Evolutionary conservation across 92 coral and sea anemone species (phyloP), one percentile per base, ranked within the genome.

Genomic region (Umimayanthus chanpuru): DNA sequence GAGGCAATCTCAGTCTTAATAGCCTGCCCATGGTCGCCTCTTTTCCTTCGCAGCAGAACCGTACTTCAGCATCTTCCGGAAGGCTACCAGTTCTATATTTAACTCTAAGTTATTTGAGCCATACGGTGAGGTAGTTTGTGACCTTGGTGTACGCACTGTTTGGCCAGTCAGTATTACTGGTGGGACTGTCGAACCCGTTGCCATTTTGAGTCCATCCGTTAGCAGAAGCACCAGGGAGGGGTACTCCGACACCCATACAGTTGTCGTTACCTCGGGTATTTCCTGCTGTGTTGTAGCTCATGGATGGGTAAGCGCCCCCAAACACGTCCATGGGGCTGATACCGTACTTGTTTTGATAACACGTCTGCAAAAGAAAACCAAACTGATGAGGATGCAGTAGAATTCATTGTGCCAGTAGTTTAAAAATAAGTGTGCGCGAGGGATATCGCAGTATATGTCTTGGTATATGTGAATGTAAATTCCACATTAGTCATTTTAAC

Each of bases 221-320:
- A 20, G 25, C 30, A 16, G 86, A 5, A 36, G 50, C 23, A 8
- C 86, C 56, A 29, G 14, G 10, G 26, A 30, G 50, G 21, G 23
- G 76, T 15, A 82, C 86, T 18, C 86, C 86, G 11, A 82, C 77
- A 11, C 58, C 50, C 86, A 82, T 82, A 30, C 86, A 82, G 55
- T 82, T 65, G 77, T 82, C 86, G 23, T 66, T 66, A 43, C 21
- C 77, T 4, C 23, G 10, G 3, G 86, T 64, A 12, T 82, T 82
- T 20, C 76, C 86, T 6, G 18, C 36, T 18, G 77, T 82, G 86
- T 82, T 64, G 65, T 64, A 39, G 49, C 56, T 64, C 44, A 36
- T 14, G 9, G 39, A 64, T 25, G 86, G 86, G 56, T 82, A 82
- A 2, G 77, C 36, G 28, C 86, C 86, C 9, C 86, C 86, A 44